phyloP scores from a whole-genome alignment of 2,797 vertebrate species.

The Sciurus vulgaris region DNA sequence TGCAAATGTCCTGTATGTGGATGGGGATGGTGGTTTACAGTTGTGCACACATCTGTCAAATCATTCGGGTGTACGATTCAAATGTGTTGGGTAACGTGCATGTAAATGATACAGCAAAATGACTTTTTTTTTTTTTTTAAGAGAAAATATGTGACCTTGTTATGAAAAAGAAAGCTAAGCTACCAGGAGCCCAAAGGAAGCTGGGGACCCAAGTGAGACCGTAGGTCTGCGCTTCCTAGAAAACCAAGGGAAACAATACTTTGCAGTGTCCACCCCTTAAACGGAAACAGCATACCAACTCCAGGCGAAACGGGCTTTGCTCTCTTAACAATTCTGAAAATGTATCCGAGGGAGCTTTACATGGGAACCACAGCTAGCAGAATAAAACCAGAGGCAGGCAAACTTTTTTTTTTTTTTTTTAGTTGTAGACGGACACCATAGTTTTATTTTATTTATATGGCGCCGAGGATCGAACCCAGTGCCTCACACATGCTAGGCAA shows the following conservation, averaged over 20 bases:
- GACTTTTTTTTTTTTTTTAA: no score
- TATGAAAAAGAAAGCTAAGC: constrained; percentile 20
- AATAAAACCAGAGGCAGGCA: neutral
- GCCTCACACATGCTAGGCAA: no score
- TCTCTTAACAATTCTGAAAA: constrained; percentile 30
- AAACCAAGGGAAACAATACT: neutral
- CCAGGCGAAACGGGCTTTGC: neutral
- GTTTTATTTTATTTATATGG: no score
- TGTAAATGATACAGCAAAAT: neutral
- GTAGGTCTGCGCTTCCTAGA: constrained; percentile 36
- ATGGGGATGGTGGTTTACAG: neutral
- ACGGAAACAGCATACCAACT: neutral
- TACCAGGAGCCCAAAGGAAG: neutral
- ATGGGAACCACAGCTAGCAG: neutral
- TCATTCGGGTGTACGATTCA: neutral
- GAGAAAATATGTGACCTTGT: neutral
- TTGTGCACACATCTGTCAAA: neutral
- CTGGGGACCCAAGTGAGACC: neutral
- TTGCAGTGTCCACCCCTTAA: neutral
- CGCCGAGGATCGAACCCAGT: no score
- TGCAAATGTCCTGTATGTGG: neutral
- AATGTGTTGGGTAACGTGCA: neutral
- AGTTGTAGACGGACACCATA: no score
- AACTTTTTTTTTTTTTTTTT: neutral
- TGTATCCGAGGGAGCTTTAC: neutral